Percentiles rank a stretch among this genome's conserved stretches.
phyloP scores from a whole-genome alignment of 2,113 vertebrate genomes.

The Perca fluviatilis region DNA sequence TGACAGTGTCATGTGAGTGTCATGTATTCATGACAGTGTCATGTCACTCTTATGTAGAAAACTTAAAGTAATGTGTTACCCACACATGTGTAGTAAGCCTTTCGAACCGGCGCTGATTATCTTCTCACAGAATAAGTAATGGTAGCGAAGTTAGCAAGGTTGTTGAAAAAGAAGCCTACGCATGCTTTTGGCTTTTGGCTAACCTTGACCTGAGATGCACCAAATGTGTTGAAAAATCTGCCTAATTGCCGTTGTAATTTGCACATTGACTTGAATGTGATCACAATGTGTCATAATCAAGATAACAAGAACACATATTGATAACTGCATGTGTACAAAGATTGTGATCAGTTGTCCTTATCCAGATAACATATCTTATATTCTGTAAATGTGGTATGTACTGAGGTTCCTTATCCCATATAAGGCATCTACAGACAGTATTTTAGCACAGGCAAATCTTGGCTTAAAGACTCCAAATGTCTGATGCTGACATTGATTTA shows the following conservation, averaged over 20 bases:
- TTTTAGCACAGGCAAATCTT: background rate
- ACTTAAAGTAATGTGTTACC: too few relatives aligned
- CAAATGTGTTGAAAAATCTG: background rate
- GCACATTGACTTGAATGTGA: background rate
- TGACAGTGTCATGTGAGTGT: too few relatives aligned
- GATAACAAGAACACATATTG: background rate
- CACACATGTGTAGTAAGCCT: background rate
- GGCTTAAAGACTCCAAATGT: background rate
- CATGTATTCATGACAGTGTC: too few relatives aligned
- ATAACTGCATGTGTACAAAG: background rate
- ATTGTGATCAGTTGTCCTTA: background rate
- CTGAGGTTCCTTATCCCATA: background rate
- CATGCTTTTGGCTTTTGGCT: background rate
- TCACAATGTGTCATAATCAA: background rate
- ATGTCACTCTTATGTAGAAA: too few relatives aligned
- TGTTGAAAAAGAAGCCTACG: background rate
- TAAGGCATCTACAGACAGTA: background rate
- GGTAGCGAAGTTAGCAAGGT: background rate
- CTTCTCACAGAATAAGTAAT: background rate
- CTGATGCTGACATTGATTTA: background rate
- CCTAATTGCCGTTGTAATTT: background rate
- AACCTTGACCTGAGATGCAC: background rate
- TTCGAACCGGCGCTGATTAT: background rate
- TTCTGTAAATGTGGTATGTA: background rate
- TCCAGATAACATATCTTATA: background rate